Percentiles rank a stretch among this genome's conserved stretches.
phyloP scores from a whole-genome alignment of 2,888 invertebrate species.

The Cantharis rustica region DNA sequence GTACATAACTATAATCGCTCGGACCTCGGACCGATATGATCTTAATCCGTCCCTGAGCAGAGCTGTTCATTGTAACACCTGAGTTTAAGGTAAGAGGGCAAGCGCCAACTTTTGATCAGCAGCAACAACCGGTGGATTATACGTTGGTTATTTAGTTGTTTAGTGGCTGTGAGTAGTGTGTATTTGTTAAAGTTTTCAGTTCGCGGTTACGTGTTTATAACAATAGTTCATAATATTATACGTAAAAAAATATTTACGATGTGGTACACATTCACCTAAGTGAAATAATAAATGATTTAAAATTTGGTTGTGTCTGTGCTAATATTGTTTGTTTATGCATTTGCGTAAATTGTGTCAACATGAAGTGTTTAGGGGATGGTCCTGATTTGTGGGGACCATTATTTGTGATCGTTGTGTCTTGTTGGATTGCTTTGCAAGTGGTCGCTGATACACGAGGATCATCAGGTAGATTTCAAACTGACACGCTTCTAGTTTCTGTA shows the following conservation, averaged over 20 bases:
- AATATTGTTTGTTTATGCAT: constrained; percentile 8
- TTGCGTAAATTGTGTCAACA: constrained; percentile 40
- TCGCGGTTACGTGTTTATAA: not conserved
- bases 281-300: not conserved
- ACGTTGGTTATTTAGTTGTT: constrained; percentile 35
- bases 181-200: not conserved
- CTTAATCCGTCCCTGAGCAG: not conserved
- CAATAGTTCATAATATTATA: not conserved
- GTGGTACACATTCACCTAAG: not conserved
- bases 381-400: constrained; percentile 42
- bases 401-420: constrained; percentile 38
- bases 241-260: not conserved
- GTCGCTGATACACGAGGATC: constrained; percentile 43
- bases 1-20: not conserved
- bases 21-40: not conserved
- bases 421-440: constrained; percentile 43
- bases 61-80: constrained; percentile 29
- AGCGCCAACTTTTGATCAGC: constrained; percentile 39
- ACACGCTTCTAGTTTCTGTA: not conserved
- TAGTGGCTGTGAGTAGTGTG: constrained; percentile 34
- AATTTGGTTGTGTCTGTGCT: not conserved
- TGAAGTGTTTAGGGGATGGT: constrained; percentile 46
- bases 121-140: constrained; percentile 27
- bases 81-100: constrained; percentile 36
- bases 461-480: constrained; percentile 35